These are phyloP conservation scores for Phyllotreta striolata DNA, from an alignment of 2,888 invertebrate genomes.

Conservation along the genomic window DNA sequence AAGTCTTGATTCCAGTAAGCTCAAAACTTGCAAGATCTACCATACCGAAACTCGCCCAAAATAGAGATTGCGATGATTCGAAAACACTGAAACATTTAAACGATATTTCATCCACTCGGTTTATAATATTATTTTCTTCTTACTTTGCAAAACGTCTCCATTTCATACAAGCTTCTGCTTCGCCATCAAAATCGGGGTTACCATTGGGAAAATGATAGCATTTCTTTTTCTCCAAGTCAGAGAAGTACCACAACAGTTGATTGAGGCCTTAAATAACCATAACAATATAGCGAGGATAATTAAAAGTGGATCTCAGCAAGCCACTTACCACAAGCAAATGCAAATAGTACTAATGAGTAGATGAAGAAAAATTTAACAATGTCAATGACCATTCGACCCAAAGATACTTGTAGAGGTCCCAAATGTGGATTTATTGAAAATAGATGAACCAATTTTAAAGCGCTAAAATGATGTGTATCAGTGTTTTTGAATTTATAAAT, in stretches of 20 bases:
- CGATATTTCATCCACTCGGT: background rate
- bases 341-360: conserved; percentile 90
- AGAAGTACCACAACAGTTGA: conserved; percentile 94
- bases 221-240: conserved; percentile 82
- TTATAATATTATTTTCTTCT: conserved; percentile 1
- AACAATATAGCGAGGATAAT: background rate
- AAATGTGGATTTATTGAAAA: conserved; percentile 97
- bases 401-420: conserved; percentile 91
- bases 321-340: conserved; percentile 90
- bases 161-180: conserved; percentile 81
- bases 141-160: conserved; percentile 89
- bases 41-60: conserved; percentile 96
- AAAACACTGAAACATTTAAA: conserved; percentile 72
- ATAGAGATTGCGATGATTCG: conserved; percentile 93
- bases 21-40: conserved; percentile 89
- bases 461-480: conserved; percentile 64
- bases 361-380: conserved; percentile 97
- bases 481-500: too few relatives aligned
- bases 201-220: conserved; percentile 78
- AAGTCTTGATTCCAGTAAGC: conserved; percentile 84
- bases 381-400: conserved; percentile 94
- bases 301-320: background rate
- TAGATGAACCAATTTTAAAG: conserved; percentile 93
- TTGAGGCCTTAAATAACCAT: conserved; percentile 68
- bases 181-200: conserved; percentile 78